phyloP scores from a whole-genome alignment of 2,888 invertebrate species.

The Calliphora vomitoria region DNA sequence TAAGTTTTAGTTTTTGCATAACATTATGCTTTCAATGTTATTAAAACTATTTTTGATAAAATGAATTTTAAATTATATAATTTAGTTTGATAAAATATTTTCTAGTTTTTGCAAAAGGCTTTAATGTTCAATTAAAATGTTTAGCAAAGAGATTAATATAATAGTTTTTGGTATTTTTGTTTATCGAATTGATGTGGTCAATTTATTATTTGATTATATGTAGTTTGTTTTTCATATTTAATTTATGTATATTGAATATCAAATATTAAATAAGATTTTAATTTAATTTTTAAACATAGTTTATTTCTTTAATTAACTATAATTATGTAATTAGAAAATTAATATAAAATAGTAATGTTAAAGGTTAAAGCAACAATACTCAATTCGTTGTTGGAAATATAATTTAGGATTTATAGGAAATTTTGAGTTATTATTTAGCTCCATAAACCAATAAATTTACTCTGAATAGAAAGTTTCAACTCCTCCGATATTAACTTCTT shows the following conservation, averaged over 20 bases:
- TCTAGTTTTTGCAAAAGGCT: neutral
- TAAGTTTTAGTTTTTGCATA: neutral
- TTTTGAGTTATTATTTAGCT: too few relatives aligned
- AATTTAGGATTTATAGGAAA: too few relatives aligned
- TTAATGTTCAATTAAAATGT: neutral
- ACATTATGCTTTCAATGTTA: neutral
- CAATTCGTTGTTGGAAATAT: too few relatives aligned
- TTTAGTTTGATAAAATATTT: too few relatives aligned
- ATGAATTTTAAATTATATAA: neutral
- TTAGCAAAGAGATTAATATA: conserved; percentile 11
- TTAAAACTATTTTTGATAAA: neutral
- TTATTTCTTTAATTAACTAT: neutral
- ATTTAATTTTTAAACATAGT: conserved; percentile 26
- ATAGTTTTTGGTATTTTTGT: neutral
- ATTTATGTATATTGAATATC: neutral
- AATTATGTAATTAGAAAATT: too few relatives aligned
- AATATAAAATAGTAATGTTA: neutral
- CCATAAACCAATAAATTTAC: too few relatives aligned
- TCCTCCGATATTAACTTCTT: too few relatives aligned
- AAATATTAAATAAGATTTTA: conserved; percentile 2
- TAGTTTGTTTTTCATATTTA: neutral
- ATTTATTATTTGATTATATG: conserved; percentile 11
- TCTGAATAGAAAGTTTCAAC: too few relatives aligned
- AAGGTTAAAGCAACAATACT: neutral
- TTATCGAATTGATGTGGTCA: conserved; percentile 14